phyloP scores from a whole-genome alignment of 2,888 invertebrate species.

The Drosophila infuscata region DNA sequence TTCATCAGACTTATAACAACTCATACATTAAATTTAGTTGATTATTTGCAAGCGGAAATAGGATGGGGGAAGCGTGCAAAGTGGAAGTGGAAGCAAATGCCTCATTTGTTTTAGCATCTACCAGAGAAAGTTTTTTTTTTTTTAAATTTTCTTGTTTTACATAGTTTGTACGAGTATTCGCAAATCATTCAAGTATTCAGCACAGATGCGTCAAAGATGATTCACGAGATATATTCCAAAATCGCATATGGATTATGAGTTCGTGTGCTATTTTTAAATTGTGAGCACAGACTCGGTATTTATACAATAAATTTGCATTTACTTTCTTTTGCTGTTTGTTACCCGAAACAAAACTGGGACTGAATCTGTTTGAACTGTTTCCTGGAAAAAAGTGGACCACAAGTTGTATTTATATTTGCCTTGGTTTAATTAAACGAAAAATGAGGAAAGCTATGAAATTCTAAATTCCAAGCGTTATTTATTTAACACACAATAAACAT shows the following conservation, averaged over 20 bases:
- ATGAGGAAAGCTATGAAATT: neutral
- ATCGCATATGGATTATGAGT: slow-evolving; percentile 46
- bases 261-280: slow-evolving; percentile 42
- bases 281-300: slow-evolving; percentile 27
- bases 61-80: neutral
- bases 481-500: neutral
- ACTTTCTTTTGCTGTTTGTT: neutral
- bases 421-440: neutral
- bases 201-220: slow-evolving; percentile 35
- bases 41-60: slow-evolving; percentile 43
- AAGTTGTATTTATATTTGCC: neutral
- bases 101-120: slow-evolving; percentile 38
- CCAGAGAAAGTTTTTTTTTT: slow-evolving; percentile 36
- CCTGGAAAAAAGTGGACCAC: slow-evolving; percentile 1
- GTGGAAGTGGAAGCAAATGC: slow-evolving; percentile 18
- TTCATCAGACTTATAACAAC: slow-evolving; percentile 46
- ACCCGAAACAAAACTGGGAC: neutral
- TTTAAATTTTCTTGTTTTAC: slow-evolving; percentile 1
- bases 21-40: slow-evolving; percentile 57
- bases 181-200: slow-evolving; percentile 35
- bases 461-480: neutral
- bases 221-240: slow-evolving; percentile 53
- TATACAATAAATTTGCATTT: slow-evolving; percentile 16
- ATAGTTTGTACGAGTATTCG: slow-evolving; percentile 22
- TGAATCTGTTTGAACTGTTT: slow-evolving; percentile 6